Evolutionary conservation across 2,113 vertebrate genomes (phyloP).

Genomic region (Pogona vitticeps): DNA sequence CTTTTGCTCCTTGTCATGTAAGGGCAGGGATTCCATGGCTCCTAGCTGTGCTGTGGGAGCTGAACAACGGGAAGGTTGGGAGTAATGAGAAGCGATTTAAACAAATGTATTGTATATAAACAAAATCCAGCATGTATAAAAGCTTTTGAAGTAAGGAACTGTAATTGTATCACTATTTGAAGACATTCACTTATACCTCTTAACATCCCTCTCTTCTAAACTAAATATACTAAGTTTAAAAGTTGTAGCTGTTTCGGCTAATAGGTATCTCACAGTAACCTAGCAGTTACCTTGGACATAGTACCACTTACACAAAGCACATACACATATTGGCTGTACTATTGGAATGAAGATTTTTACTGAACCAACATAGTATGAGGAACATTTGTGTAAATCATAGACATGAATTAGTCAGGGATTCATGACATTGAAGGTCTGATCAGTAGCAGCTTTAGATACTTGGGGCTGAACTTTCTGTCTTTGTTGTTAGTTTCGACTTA

Average conservation of each 20-base stretch:
- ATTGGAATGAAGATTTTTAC: neutral
- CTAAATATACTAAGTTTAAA: neutral
- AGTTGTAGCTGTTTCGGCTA: neutral
- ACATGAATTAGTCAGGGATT: no score
- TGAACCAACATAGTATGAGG: no score
- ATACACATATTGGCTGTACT: neutral
- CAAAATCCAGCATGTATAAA: neutral
- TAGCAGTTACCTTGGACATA: neutral
- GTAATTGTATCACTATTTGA: neutral
- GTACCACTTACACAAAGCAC: neutral
- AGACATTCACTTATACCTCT: neutral
- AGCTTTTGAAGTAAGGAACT: neutral
- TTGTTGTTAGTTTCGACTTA: no score
- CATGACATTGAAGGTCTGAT: neutral
- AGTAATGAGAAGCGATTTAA: conserved; percentile 1
- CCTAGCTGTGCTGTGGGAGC: no score
- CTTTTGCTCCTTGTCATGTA: neutral
- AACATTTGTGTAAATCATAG: neutral
- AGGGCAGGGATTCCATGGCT: neutral
- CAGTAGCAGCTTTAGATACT: no score
- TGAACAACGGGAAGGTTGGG: neutral
- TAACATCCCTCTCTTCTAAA: neutral
- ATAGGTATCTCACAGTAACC: no score
- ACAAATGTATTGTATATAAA: neutral
- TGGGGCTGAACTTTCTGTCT: no score